Conservation (phyloP, 2,797 vertebrate species). For the Pantherophis alleghaniensis region DNA sequence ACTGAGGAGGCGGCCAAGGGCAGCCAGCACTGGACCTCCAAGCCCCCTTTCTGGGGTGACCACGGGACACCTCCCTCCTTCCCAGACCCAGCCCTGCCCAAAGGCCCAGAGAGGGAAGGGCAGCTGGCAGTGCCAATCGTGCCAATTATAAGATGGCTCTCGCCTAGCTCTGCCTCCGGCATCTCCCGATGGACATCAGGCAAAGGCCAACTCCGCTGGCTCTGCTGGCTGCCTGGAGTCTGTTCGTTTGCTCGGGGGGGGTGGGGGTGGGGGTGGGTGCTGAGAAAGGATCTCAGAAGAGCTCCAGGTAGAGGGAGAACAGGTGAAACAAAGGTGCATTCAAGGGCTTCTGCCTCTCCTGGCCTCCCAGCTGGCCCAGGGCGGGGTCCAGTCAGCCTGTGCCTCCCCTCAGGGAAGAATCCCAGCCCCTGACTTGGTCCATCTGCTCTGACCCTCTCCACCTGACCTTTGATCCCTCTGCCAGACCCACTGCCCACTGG, state of each 20-base stretch:
- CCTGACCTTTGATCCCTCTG: neutral
- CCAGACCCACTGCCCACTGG: neutral
- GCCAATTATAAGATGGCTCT: neutral
- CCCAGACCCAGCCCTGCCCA: neutral
- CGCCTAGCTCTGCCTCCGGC: neutral
- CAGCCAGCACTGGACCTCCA: neutral
- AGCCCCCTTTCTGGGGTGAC: neutral
- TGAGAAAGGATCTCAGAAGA: neutral
- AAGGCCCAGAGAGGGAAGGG: neutral
- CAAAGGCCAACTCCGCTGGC: neutral
- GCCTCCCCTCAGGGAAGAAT: neutral
- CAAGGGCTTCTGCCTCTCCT: neutral
- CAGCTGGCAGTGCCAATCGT: neutral
- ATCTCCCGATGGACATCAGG: neutral
- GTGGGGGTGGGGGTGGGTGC: too few relatives aligned
- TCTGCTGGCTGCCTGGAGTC: neutral
- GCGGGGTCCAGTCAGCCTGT: neutral
- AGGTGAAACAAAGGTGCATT: neutral
- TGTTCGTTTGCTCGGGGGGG: rapidly evolving
- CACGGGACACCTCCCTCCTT: neutral
- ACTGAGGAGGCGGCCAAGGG: neutral
- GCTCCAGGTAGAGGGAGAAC: neutral
- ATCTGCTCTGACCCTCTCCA: neutral
- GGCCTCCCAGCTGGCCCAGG: neutral
- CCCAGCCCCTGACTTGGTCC: neutral